These are phyloP conservation scores for Heliopora coerulea DNA, from an alignment of 92 coral and sea anemone species.

Conservation along the genomic window DNA sequence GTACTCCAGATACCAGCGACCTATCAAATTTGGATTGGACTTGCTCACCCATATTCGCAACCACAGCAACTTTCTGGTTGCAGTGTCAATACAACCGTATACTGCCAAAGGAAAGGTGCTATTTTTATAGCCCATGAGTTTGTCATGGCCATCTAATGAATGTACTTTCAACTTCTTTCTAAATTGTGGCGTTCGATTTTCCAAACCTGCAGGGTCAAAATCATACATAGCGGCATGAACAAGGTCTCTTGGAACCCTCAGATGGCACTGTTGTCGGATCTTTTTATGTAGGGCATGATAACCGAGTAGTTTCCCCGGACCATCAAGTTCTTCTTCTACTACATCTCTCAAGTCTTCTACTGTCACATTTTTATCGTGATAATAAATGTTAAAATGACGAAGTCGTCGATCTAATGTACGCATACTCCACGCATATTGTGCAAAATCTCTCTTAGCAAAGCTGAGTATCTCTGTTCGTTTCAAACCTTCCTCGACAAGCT, in stretches of 20 bases:
- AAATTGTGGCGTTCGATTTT: conserved; percentile 1
- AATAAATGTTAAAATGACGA: conserved; percentile 54
- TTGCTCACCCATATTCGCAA: conserved; percentile 1
- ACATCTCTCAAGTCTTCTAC: conserved; percentile 54
- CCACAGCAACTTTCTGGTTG: conserved; percentile 33
- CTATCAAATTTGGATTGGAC: conserved; percentile 1
- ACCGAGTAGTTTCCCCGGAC: conserved; percentile 58
- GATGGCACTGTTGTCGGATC: conserved; percentile 40
- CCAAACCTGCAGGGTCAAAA: conserved; percentile 55
- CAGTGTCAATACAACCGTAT: conserved; percentile 60
- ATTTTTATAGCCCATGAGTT: conserved; percentile 54
- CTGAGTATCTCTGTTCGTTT: neutral
- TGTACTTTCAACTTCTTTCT: neutral
- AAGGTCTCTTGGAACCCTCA: conserved; percentile 50
- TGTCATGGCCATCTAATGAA: conserved; percentile 47
- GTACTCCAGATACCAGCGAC: conserved; percentile 12
- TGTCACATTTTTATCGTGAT: conserved; percentile 45
- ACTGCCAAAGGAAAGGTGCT: conserved; percentile 51
- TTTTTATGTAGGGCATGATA: conserved; percentile 51
- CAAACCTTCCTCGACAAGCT: neutral
- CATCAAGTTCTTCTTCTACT: conserved; percentile 51
- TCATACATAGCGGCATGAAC: conserved; percentile 54
- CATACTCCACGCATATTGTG: conserved; percentile 19
- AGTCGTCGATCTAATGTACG: conserved; percentile 33
- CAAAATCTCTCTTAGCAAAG: conserved; percentile 1